Evolutionary conservation across 1,140 invertebrate genomes (phyloP), one percentile per base, ranked within the genome.

Genomic region (Epicauta chinensis): DNA sequence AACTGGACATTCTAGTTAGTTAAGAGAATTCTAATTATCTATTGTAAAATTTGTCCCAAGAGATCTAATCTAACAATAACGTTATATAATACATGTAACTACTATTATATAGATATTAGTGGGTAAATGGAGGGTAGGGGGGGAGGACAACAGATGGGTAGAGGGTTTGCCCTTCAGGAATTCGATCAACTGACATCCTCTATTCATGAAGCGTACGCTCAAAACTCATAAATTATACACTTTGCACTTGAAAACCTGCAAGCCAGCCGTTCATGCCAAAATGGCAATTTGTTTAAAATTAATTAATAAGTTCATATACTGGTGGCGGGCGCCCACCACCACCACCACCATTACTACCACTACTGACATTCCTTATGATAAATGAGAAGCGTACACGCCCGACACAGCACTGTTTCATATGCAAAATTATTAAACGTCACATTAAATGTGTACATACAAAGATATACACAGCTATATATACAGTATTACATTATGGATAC

Each of bases 221-320:
- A 51, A 51, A 51, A 37, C 50, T 51, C 50, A 51, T 51, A 51
- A 51, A 51, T 51, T 51, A 51, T 51, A 43, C 49, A 51, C 39
- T 51, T 51, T 51, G 49, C 43, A 42, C 49, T 51, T 42, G 39
- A 51, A 51, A 51, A 51, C 36, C 49, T 51, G 49, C 39, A 51
- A 41, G 47, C 23, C 32, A 11, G 12, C 49, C 41, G 39, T 48
- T 38, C 43, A 43, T 49, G 40, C 52, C 46, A 53, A 50, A 52
- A 52, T 42, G 31, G 56, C 56, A 57, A 59, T 61, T 61, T 61
- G 60, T 57, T 56, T 49, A 51, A 61, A 59, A 61, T 61, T 61
- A 61, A 61, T 61, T 61, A 61, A 59, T 59, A 56, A 53, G 46
- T 58, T 53, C 47, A 48, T 52, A 54, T 48, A 48, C 36, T 49